Evolutionary conservation across 2,888 invertebrate species (phyloP).

Genomic region (Megamerina dolium): DNA sequence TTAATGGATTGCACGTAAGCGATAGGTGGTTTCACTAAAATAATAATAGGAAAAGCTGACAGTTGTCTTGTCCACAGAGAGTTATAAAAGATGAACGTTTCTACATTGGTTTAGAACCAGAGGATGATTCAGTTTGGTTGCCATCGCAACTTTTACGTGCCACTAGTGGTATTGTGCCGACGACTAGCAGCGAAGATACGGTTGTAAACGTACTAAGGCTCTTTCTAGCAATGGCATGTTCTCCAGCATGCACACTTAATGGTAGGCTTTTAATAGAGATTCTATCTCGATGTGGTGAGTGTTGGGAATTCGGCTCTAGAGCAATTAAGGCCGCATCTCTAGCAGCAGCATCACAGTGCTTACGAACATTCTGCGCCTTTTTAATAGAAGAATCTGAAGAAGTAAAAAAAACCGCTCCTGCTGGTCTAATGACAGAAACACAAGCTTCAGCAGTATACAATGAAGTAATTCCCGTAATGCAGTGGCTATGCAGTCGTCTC

Average conservation of each 20-base stretch:
- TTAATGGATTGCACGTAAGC: slow-evolving; percentile 86
- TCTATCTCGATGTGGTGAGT: slow-evolving; percentile 77
- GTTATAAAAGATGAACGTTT: slow-evolving; percentile 87
- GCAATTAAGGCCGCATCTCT: slow-evolving; percentile 81
- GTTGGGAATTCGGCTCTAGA: slow-evolving; percentile 70
- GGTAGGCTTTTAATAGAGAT: slow-evolving; percentile 83
- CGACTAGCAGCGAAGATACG: slow-evolving; percentile 71
- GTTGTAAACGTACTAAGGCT: slow-evolving; percentile 69
- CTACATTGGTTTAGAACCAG: slow-evolving; percentile 82
- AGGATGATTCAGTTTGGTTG: slow-evolving; percentile 88
- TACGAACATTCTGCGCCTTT: slow-evolving; percentile 79
- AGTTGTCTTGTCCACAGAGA: slow-evolving; percentile 55
- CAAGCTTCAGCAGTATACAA: slow-evolving; percentile 78
- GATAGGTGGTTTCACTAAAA: not conserved
- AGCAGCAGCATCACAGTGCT: slow-evolving; percentile 83
- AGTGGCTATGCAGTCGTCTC: slow-evolving; percentile 78
- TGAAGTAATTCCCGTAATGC: slow-evolving; percentile 84
- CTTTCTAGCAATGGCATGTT: slow-evolving; percentile 80
- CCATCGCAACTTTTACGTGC: slow-evolving; percentile 85
- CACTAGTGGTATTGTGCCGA: slow-evolving; percentile 57
- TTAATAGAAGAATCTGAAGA: slow-evolving; percentile 56
- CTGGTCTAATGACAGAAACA: slow-evolving; percentile 51
- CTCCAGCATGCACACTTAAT: slow-evolving; percentile 83
- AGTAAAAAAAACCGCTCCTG: slow-evolving; percentile 54
- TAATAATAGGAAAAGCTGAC: not conserved